These are phyloP conservation scores for Calyptommatus sinebrachiatus DNA, from an alignment of 2,113 vertebrate species.

Conservation along the genomic window DNA sequence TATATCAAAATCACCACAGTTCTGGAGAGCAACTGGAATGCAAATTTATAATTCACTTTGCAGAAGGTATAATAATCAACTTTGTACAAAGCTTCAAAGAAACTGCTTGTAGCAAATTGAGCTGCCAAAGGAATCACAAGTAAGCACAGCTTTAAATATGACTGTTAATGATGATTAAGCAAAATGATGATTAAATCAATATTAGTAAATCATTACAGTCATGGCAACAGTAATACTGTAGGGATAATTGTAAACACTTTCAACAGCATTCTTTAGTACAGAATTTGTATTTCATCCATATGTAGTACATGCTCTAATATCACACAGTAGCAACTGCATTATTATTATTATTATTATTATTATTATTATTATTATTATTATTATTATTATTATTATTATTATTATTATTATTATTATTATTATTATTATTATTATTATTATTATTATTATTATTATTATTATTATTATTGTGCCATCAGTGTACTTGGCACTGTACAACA, in stretches of 20 bases:
- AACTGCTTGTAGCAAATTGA: not conserved
- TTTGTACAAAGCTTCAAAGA: not conserved
- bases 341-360: too few relatives aligned
- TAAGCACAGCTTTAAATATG: not conserved
- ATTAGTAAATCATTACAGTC: not conserved
- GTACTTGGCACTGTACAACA: too few relatives aligned
- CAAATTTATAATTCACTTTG: not conserved
- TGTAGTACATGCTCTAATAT: not conserved
- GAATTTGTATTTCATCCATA: not conserved
- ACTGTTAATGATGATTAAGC: constrained; percentile 8
- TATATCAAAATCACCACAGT: not conserved
- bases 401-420: too few relatives aligned
- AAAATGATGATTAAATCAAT: constrained; percentile 8
- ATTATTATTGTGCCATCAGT: too few relatives aligned
- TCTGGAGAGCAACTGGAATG: not conserved
- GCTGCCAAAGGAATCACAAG: not conserved
- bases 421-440: too few relatives aligned
- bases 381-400: too few relatives aligned
- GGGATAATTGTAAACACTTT: not conserved
- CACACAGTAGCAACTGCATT: not conserved
- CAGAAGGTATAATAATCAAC: not conserved
- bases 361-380: too few relatives aligned
- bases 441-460: too few relatives aligned
- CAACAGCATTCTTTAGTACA: not conserved
- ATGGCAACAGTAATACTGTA: constrained; percentile 1